phyloP scores from a whole-genome alignment of 1,140 invertebrate genomes.

The Zelostemma sp. region DNA sequence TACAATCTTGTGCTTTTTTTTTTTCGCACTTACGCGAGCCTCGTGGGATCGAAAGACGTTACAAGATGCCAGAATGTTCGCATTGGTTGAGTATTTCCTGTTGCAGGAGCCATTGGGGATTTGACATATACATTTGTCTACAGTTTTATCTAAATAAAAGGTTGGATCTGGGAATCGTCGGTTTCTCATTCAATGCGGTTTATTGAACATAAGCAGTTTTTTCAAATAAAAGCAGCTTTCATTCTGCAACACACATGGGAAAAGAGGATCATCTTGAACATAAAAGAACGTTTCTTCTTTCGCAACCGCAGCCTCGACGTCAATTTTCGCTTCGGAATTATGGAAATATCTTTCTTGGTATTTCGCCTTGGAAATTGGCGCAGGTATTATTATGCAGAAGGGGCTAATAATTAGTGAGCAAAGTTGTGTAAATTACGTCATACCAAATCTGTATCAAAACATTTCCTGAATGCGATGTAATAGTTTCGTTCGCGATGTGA shows the following conservation, averaged over 20 bases:
- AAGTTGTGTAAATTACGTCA: background rate
- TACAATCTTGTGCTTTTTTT: constrained; percentile 6
- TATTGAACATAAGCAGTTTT: constrained; percentile 5
- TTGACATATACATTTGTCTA: constrained; percentile 4
- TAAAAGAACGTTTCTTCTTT: background rate
- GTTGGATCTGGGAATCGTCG: constrained; percentile 11
- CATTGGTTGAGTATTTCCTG: background rate
- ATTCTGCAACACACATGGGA: background rate
- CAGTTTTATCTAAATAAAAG: constrained; percentile 11
- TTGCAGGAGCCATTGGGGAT: background rate
- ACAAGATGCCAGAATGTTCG: background rate
- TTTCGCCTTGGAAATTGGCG: no score
- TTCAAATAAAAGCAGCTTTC: background rate
- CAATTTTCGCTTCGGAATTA: no score
- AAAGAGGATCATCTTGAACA: background rate
- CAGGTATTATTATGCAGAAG: no score
- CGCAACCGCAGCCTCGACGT: background rate
- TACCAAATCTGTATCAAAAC: background rate
- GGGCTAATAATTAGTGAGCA: background rate
- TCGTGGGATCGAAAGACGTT: background rate
- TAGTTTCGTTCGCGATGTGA: background rate
- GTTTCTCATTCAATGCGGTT: constrained; percentile 8
- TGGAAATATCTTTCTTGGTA: no score
- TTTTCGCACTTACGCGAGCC: constrained; percentile 3
- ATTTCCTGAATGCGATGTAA: background rate